These are phyloP conservation scores for Psilopsiagon aymara DNA, from an alignment of 2,113 vertebrate species.

Conservation along the genomic window DNA sequence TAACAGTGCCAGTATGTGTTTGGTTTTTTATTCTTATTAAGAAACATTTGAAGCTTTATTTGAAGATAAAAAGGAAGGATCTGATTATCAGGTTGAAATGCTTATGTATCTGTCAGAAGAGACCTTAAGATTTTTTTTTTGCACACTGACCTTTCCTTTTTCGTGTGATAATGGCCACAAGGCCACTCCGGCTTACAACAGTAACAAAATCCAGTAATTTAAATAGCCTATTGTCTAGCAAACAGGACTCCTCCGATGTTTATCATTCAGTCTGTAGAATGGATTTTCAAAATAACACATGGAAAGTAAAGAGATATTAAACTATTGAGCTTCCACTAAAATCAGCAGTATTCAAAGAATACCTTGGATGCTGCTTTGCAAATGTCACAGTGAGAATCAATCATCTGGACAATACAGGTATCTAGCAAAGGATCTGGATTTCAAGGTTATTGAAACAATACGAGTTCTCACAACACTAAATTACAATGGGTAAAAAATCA, in stretches of 20 bases:
- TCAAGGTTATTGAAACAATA: constrained; percentile 22
- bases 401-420: not conserved
- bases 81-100: not conserved
- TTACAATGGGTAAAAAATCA: constrained; percentile 2
- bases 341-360: not conserved
- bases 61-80: not conserved
- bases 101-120: not conserved
- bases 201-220: not conserved
- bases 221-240: not conserved
- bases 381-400: not conserved
- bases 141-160: not conserved
- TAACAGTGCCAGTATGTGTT: not conserved
- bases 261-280: not conserved
- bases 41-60: not conserved
- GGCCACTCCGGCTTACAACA: not conserved
- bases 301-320: constrained; percentile 31
- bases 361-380: not conserved
- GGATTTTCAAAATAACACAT: not conserved
- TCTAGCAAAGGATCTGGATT: constrained; percentile 7
- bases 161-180: not conserved
- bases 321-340: not conserved
- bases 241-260: not conserved
- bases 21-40: not conserved
- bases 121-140: not conserved
- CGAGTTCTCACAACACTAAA: not conserved